Evolutionary conservation across 2,888 invertebrate species (phyloP).

Genomic region (Poecilobothrus nobilitatus): DNA sequence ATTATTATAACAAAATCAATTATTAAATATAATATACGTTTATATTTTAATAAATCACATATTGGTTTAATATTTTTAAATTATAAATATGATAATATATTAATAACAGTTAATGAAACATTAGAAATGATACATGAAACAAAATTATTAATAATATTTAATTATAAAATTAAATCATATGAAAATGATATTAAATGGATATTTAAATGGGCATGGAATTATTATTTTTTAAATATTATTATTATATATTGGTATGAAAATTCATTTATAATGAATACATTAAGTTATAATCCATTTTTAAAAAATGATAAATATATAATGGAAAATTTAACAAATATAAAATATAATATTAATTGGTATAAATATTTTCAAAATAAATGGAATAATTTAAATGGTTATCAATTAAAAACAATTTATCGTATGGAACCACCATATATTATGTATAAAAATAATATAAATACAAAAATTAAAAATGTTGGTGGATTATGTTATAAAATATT

Average conservation of each 20-base stretch:
- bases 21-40: background rate
- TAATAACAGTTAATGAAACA: background rate
- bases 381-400: background rate
- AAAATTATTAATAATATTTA: background rate
- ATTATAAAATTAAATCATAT: background rate
- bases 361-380: background rate
- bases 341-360: background rate
- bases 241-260: background rate
- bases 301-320: background rate
- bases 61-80: background rate
- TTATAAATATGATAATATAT: background rate
- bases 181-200: background rate
- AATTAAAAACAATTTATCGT: background rate
- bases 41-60: background rate
- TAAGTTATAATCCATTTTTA: background rate
- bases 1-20: background rate
- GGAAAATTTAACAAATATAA: background rate
- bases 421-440: background rate
- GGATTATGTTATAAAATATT: slow-evolving; percentile 1
- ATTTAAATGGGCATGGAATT: background rate
- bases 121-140: background rate
- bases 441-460: background rate
- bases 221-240: background rate
- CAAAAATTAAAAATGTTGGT: background rate
- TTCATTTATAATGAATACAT: background rate